Evolutionary conservation across 2,113 vertebrate genomes (phyloP), one percentile per base, ranked within the genome.

Genomic region (Gavialis gangeticus): DNA sequence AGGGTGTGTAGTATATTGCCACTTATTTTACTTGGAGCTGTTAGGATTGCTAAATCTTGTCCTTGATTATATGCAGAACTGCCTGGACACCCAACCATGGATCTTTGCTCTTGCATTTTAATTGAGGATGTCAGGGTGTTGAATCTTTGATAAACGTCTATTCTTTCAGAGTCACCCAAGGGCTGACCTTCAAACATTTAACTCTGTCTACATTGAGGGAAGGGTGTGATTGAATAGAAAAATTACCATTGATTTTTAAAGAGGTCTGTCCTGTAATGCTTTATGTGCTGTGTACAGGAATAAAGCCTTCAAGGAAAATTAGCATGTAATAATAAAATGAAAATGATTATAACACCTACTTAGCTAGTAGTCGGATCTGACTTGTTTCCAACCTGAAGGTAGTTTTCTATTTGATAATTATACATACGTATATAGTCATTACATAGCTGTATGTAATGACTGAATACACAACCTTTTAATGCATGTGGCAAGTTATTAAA

Each of bases 391-490:
- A 34, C 27, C 3, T 17, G 60, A 13, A 34, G 56, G 25, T 57
- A 55, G 17, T 30, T 56, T 27, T 57, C 25, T 82, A 14, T 87
- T 85, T 91, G 76, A 86, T 12, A 8, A n/a, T 37, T 79, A 21
- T 25, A 12, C 28, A 15, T 3, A 14, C 60, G 12, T 80, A 60
- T 28, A 10, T 6, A 7, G 57, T 2, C 5, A 0, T 80, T 59
- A 8, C 54, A 1, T 1, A 30, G 60, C 79, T 59, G 10, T 69
- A 88, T 12, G 30, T 54, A 77, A 79, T 79, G 75, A 55, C 62
- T 1, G 1, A 8, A 18, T 16, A 16, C 12, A 4, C 55, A 76
- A 28, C 25, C 73, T 86, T 90, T 60, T 79, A 9, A 55, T 55
- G 60, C 37, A 54, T 93, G 79, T 76, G 60, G 13, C 16, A 1